Conservation (phyloP, 2,797 vertebrate species). For the Pseudochromis fuscus region DNA sequence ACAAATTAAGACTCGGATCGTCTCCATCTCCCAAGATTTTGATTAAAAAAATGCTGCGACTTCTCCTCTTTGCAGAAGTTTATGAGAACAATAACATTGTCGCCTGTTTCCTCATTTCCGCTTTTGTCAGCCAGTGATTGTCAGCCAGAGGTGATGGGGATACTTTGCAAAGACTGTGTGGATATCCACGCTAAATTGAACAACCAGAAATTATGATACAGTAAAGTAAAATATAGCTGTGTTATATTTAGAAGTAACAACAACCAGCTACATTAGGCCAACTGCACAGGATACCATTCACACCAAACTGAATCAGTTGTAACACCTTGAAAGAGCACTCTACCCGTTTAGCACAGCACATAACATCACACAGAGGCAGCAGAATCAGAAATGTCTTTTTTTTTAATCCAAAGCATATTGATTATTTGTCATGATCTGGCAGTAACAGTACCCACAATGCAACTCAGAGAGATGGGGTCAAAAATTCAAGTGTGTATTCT, state of each 20-base stretch:
- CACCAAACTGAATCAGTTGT: background rate
- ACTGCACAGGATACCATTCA: background rate
- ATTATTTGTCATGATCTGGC: background rate
- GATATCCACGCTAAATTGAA: background rate
- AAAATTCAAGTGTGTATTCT: background rate
- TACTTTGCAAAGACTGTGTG: background rate
- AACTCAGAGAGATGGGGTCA: background rate
- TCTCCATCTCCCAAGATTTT: conserved; percentile 14
- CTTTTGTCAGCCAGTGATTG: background rate
- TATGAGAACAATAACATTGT: background rate
- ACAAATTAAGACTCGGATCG: conserved; percentile 20
- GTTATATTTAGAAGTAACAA: background rate
- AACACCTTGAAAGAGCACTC: background rate
- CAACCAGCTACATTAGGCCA: background rate
- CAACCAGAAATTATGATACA: background rate
- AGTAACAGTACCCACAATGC: background rate
- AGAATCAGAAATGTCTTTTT: background rate
- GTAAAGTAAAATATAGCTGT: background rate
- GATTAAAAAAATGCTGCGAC: conserved; percentile 3
- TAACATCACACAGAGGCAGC: background rate
- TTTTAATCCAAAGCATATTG: background rate
- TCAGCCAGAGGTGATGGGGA: too few relatives aligned
- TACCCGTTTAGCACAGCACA: background rate
- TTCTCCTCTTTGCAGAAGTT: background rate
- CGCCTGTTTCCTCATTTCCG: background rate